A percentile compares a stretch with the other conserved stretches of the same genome.
These are phyloP conservation scores for Pimpla rufipes DNA, from an alignment of 2,888 invertebrate species.

Conservation along the genomic window DNA sequence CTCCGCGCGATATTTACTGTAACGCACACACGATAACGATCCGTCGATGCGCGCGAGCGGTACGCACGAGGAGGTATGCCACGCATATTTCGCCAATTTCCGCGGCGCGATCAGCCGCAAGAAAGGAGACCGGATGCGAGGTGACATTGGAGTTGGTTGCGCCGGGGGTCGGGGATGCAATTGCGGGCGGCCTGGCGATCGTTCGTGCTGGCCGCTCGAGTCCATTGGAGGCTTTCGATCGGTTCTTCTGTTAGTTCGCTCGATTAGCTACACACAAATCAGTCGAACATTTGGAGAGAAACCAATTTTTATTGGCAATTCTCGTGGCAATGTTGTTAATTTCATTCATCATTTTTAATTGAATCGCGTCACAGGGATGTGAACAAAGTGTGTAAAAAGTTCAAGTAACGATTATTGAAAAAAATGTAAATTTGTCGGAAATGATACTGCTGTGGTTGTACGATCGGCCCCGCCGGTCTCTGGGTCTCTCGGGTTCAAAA, in stretches of 20 bases:
- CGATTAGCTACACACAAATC: neutral
- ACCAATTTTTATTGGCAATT: too few species aligned
- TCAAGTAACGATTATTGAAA: too few species aligned
- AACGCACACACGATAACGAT: conserved; percentile 48
- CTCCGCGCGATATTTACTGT: conserved; percentile 30
- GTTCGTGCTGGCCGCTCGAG: neutral
- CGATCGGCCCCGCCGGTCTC: too few species aligned
- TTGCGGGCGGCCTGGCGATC: neutral
- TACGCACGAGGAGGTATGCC: conserved; percentile 13
- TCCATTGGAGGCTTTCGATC: neutral
- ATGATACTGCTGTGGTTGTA: too few species aligned
- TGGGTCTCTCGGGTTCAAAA: too few species aligned
- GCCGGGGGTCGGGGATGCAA: conserved; percentile 5
- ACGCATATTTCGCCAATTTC: conserved; percentile 55
- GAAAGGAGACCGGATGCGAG: conserved; percentile 46
- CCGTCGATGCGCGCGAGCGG: conserved; percentile 22
- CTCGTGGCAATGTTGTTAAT: too few species aligned
- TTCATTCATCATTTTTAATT: too few species aligned
- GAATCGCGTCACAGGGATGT: too few species aligned
- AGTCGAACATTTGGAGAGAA: too few species aligned
- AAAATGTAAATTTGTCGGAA: too few species aligned
- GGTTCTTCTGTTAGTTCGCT: neutral
- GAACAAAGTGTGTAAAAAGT: too few species aligned
- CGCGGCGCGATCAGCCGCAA: conserved; percentile 30
- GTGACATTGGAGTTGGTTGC: conserved; percentile 39